Base-by-base conservation (phyloP, 2,113 vertebrate species). In the Ailuropoda melanoleuca region DNA sequence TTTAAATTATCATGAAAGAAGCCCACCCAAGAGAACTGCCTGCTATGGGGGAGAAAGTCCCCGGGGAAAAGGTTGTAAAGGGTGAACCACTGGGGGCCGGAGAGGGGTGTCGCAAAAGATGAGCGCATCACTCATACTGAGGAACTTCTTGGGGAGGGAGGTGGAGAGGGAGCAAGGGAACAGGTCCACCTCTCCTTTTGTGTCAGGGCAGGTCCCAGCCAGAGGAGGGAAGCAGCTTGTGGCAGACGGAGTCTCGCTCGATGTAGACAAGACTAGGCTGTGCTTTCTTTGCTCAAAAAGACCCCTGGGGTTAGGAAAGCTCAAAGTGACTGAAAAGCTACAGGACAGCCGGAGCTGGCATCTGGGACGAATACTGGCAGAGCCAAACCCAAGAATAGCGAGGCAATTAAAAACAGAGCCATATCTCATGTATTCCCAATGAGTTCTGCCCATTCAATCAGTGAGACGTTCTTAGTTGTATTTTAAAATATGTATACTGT, bases 101-200 rank as follows among this genome's bases (percentile, higher is more conserved):
- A 29, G 5, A 11, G 10, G 39, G 9, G 6, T 17, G 50, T 50
- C 55, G 53, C 7, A 23, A 4, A 75, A 50, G 26, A 39, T 8
- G 58, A 58, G 37, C 3, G 7, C 43, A 55, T 29, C 1, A 0
- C 12, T 39, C 37, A 58, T 10, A 26, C 0, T 5, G 12, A 58
- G 53, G 48, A 58, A 78, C 50, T 75, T 50, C 37, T 46, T 8
- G 62, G 6, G 72, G 15, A 39, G 53, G 56, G 48, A 10, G 4
- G 4, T 9, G 26, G 77, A 24, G 82, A 74, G n/a, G 17, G 48
- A 31, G 43, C 1, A 3, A 60, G 34, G 29, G 18, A 77, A 6
- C 1, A 29, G 11, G 26, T 3, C 8, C 34, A 48, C 11, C 14
- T 23, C 3, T 53, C 2, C 9, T 74, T 46, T 50, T 55, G 43